phyloP scores from a whole-genome alignment of 2,888 invertebrate genomes.

The Mesorhabditis sp. region DNA sequence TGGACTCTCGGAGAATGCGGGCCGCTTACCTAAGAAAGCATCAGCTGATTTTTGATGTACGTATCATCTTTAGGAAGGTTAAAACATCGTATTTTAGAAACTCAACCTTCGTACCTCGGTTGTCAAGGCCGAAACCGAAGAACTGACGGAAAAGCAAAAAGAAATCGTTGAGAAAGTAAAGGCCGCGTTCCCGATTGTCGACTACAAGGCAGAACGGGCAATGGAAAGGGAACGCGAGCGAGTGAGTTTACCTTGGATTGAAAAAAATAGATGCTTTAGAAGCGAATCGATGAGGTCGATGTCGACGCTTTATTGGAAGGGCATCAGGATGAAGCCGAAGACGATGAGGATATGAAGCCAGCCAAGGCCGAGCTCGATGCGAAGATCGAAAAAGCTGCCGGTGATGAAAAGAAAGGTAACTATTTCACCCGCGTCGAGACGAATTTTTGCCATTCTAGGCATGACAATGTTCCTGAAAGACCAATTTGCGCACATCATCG shows the following conservation, averaged over 20 bases:
- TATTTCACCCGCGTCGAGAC: background rate
- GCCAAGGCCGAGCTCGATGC: constrained; percentile 2
- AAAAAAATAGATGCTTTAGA: background rate
- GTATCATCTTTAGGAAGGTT: background rate
- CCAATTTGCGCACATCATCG: constrained; percentile 4
- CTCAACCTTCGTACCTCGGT: background rate
- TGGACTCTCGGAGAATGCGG: background rate
- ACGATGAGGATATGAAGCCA: background rate
- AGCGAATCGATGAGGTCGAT: background rate
- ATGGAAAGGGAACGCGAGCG: background rate
- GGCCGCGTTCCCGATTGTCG: background rate
- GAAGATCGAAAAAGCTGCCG: background rate
- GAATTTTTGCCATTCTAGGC: background rate
- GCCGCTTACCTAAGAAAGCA: background rate
- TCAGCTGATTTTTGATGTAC: constrained; percentile 1
- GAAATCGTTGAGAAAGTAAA: background rate
- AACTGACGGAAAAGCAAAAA: constrained; percentile 1
- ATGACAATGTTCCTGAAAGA: constrained; percentile 1
- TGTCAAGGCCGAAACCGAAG: background rate
- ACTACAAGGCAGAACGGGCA: background rate
- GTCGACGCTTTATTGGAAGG: background rate
- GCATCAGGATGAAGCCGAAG: background rate
- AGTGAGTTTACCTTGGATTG: background rate
- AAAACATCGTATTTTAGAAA: background rate
- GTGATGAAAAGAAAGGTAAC: constrained; percentile 4